Evolutionary conservation across 2,888 invertebrate genomes (phyloP).

Genomic region (Ganaspis brasiliensis): DNA sequence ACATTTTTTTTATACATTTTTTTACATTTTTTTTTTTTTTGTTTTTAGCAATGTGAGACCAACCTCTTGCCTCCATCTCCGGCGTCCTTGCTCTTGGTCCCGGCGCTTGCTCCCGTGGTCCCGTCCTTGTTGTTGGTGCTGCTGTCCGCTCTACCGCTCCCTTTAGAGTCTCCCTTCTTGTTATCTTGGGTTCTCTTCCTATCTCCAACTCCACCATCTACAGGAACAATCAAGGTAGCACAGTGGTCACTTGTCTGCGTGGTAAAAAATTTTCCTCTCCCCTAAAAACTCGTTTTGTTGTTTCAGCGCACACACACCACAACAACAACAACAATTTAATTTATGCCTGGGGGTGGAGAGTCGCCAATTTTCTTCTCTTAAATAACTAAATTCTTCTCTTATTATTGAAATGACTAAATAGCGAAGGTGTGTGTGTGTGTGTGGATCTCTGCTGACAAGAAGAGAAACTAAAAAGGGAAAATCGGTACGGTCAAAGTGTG

Average conservation of each 20-base stretch:
- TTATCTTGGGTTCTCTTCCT: slow-evolving; percentile 79
- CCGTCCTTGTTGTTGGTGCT: slow-evolving; percentile 74
- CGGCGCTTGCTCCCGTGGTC: slow-evolving; percentile 77
- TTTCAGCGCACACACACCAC: background rate
- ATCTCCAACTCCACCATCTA: slow-evolving; percentile 79
- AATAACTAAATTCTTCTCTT: slow-evolving; percentile 19
- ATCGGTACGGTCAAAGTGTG: slow-evolving; percentile 61
- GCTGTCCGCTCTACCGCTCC: slow-evolving; percentile 77
- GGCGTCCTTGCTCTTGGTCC: slow-evolving; percentile 84
- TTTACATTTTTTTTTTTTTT: slow-evolving; percentile 60
- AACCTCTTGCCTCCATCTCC: slow-evolving; percentile 82
- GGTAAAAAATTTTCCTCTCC: slow-evolving; percentile 66
- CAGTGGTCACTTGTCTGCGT: slow-evolving; percentile 73
- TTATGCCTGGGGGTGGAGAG: background rate
- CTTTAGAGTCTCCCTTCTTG: slow-evolving; percentile 78
- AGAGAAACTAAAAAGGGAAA: slow-evolving; percentile 69
- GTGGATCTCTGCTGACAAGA: slow-evolving; percentile 61
- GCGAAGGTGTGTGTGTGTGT: too few relatives aligned
- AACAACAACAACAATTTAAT: too few relatives aligned
- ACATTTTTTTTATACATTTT: too few relatives aligned
- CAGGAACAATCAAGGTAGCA: slow-evolving; percentile 79
- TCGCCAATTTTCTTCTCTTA: background rate
- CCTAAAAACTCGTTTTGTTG: slow-evolving; percentile 56
- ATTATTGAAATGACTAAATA: background rate
- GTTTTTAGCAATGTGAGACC: slow-evolving; percentile 79